Conservation (phyloP, 2,888 invertebrate genomes). For the Villa cingulata region DNA sequence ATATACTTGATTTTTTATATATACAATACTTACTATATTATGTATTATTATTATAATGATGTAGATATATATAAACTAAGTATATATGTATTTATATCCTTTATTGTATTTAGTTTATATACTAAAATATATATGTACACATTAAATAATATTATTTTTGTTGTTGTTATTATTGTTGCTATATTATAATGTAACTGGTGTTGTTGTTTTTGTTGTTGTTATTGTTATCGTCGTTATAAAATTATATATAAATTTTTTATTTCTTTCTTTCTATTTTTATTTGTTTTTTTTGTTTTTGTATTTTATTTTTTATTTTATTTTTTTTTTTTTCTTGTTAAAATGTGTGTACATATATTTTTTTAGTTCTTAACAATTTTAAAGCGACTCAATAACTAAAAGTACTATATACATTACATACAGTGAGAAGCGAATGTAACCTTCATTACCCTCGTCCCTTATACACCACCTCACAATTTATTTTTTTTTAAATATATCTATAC, state of each 20-base stretch:
- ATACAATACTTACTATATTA: no score
- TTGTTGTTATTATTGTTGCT: not conserved
- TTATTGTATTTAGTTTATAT: no score
- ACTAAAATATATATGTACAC: no score
- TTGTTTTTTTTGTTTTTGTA: not conserved
- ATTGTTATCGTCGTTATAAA: not conserved
- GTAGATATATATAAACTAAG: no score
- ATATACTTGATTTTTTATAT: no score
- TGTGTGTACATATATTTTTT: conserved; percentile 13
- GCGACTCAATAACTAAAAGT: conserved; percentile 27
- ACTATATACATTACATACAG: conserved; percentile 24
- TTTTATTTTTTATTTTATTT: not conserved
- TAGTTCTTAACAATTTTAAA: conserved; percentile 27
- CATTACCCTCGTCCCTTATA: conserved; percentile 21
- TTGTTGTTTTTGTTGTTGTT: not conserved
- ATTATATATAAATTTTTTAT: no score
- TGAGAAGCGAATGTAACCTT: conserved; percentile 23
- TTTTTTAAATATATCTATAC: no score
- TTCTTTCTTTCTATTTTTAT: not conserved
- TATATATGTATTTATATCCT: no score
- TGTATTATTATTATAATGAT: no score
- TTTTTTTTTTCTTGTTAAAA: not conserved
- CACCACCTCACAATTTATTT: conserved; percentile 11
- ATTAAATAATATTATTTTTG: no score
- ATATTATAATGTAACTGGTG: no score